Evolutionary conservation across 2,797 vertebrate genomes (phyloP).

Genomic region (Rhodeus uyekii): DNA sequence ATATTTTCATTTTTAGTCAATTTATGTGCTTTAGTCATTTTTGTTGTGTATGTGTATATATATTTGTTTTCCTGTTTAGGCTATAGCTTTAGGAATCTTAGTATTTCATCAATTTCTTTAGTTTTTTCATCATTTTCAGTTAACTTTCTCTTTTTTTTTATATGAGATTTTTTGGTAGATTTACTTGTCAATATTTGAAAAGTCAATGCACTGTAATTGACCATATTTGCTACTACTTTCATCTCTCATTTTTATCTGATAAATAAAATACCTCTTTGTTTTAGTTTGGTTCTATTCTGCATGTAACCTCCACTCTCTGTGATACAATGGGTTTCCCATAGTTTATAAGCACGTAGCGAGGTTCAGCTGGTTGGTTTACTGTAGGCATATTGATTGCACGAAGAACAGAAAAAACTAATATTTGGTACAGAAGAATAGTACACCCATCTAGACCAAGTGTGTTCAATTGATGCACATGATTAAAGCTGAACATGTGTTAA

Average conservation of each 20-base stretch:
- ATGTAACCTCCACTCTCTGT: neutral
- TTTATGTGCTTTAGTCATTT: neutral
- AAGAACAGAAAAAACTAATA: neutral
- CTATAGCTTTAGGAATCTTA: too few relatives aligned
- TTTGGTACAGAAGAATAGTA: neutral
- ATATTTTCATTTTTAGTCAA: neutral
- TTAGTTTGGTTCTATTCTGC: neutral
- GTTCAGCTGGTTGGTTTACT: neutral
- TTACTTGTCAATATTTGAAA: neutral
- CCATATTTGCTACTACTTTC: neutral
- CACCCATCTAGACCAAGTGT: neutral
- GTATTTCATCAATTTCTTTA: too few relatives aligned
- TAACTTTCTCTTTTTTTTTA: neutral
- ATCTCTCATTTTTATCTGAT: neutral
- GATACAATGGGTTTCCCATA: neutral
- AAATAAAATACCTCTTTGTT: neutral
- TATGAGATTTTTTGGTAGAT: neutral
- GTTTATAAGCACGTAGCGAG: neutral
- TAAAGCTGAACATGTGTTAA: conserved; percentile 12
- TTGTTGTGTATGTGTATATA: neutral
- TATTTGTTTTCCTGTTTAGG: too few relatives aligned
- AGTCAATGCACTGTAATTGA: neutral
- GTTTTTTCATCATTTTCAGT: too few relatives aligned
- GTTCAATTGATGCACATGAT: conserved; percentile 7
- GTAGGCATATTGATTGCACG: neutral